Percentiles rank a stretch among this genome's conserved stretches.
Evolutionary conservation across 2,888 invertebrate species (phyloP).

Genomic region (Apodemia duryi): DNA sequence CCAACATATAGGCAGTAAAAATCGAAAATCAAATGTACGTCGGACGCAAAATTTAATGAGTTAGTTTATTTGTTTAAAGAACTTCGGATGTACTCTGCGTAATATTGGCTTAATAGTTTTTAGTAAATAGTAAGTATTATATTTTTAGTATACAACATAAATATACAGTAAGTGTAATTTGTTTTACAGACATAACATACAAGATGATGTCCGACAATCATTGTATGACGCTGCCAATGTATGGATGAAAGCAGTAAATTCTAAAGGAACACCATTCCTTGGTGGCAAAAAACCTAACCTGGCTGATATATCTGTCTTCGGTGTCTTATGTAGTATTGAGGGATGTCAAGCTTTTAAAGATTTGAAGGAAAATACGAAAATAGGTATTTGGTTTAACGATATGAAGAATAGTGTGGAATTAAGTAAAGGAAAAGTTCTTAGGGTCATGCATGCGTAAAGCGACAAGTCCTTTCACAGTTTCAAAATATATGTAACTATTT

Average conservation of each 20-base stretch:
- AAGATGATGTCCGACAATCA: conserved; percentile 92
- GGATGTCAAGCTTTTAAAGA: conserved; percentile 95
- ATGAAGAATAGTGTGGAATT: conserved; percentile 83
- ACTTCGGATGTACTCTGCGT: too few relatives aligned
- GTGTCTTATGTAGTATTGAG: conserved; percentile 94
- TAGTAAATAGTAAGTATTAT: too few relatives aligned
- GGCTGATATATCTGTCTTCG: conserved; percentile 95
- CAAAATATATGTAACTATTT: too few relatives aligned
- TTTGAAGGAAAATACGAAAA: conserved; percentile 84
- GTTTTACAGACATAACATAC: conserved; percentile 84
- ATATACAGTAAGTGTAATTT: neutral
- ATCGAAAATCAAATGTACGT: too few relatives aligned
- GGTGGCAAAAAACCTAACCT: conserved; percentile 94
- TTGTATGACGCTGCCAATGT: conserved; percentile 92
- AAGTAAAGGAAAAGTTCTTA: conserved; percentile 75
- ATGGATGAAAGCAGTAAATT: conserved; percentile 86
- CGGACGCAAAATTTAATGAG: too few relatives aligned
- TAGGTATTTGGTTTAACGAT: conserved; percentile 87
- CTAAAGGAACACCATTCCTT: conserved; percentile 86
- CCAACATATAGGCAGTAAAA: too few relatives aligned
- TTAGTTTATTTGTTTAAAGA: too few relatives aligned
- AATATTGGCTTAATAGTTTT: too few relatives aligned
- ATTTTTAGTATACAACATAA: too few relatives aligned
- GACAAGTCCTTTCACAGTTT: too few relatives aligned
- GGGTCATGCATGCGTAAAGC: conserved; percentile 29